A percentile compares a stretch with the other conserved stretches of the same genome.
phyloP scores from a whole-genome alignment of 1,140 invertebrate genomes.

The Drosophila orena region DNA sequence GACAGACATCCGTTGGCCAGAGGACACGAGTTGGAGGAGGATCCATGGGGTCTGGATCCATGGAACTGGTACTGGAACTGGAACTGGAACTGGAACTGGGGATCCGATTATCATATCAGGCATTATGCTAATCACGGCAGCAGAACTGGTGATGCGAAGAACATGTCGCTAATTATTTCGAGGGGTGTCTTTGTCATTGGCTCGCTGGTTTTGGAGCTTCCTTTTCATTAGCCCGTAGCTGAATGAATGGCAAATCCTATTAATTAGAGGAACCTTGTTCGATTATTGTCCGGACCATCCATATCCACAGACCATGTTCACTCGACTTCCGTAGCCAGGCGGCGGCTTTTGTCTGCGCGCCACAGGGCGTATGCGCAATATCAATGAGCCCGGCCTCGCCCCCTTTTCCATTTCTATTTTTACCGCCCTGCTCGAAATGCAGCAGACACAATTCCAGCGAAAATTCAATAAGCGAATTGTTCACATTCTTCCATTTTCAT shows the following conservation, averaged over 20 bases:
- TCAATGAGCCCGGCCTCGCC: conserved; percentile 24
- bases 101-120: conserved; percentile 43
- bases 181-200: conserved; percentile 17
- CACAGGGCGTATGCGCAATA: conserved; percentile 35
- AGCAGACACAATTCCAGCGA: conserved; percentile 36
- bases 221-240: conserved; percentile 18
- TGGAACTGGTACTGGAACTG: no score
- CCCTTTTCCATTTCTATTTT: neutral
- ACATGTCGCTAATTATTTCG: conserved; percentile 51
- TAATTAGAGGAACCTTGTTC: conserved; percentile 39
- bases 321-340: neutral
- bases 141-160: conserved; percentile 7
- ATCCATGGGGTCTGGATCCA: neutral
- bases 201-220: neutral
- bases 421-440: conserved; percentile 21
- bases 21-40: conserved; percentile 28
- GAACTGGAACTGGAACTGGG: neutral
- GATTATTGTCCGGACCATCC: conserved; percentile 1
- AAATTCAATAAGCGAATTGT: conserved; percentile 51
- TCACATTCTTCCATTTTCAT: conserved; percentile 44
- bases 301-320: neutral
- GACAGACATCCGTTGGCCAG: conserved; percentile 27
- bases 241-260: conserved; percentile 34
- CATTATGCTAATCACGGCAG: conserved; percentile 36
- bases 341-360: neutral